Conservation (phyloP, 2,888 invertebrate genomes). For the Yponomeuta cagnagella region DNA sequence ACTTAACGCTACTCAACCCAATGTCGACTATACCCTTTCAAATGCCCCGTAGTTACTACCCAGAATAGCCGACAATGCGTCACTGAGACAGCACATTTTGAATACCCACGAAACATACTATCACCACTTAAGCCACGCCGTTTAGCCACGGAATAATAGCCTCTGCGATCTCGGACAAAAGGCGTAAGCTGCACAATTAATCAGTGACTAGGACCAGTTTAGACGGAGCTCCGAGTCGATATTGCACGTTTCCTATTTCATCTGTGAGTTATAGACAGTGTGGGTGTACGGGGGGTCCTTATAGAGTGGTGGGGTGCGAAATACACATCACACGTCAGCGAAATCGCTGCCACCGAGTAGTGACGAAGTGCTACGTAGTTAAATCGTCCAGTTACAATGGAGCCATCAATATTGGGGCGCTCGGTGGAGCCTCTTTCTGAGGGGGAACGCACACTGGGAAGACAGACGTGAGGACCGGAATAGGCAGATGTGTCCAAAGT, state of each 20-base stretch:
- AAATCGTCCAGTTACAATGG: slow-evolving; percentile 46
- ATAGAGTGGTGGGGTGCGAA: slow-evolving; percentile 39
- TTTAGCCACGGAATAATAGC: slow-evolving; percentile 27
- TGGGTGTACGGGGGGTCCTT: slow-evolving; percentile 28
- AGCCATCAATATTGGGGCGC: slow-evolving; percentile 54
- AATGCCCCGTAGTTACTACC: not conserved
- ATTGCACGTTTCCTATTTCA: not conserved
- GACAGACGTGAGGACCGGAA: not conserved
- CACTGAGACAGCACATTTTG: slow-evolving; percentile 64
- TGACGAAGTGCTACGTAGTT: slow-evolving; percentile 66
- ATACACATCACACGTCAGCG: slow-evolving; percentile 60
- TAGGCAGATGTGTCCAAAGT: not conserved
- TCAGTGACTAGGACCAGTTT: slow-evolving; percentile 36
- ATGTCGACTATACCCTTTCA: not conserved
- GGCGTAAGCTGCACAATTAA: slow-evolving; percentile 24
- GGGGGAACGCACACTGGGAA: not conserved
- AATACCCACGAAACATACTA: slow-evolving; percentile 43
- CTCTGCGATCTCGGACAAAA: slow-evolving; percentile 26
- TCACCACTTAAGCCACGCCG: slow-evolving; percentile 42
- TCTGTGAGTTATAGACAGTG: slow-evolving; percentile 13
- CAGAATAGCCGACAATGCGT: slow-evolving; percentile 46
- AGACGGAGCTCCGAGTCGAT: slow-evolving; percentile 30
- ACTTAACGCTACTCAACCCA: not conserved
- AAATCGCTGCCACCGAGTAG: slow-evolving; percentile 47
- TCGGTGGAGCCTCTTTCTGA: not conserved